phyloP scores from a whole-genome alignment of 2,113 vertebrate species.

The Epinephelus moara region DNA sequence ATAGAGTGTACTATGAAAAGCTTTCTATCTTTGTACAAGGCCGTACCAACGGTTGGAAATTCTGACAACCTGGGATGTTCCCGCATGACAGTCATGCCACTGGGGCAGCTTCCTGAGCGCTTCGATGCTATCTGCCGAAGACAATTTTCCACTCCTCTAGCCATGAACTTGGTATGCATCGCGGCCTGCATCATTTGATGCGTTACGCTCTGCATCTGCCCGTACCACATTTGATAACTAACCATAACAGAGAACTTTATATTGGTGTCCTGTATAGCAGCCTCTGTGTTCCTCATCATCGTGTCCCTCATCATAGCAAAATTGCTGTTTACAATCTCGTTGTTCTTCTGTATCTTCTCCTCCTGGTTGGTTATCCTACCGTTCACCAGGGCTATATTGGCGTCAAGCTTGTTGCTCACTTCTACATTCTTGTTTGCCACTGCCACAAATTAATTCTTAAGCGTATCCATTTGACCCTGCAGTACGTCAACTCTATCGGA shows the following conservation, averaged over 20 bases:
- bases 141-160: slow-evolving; percentile 30
- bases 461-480: neutral
- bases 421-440: neutral
- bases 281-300: slow-evolving; percentile 5
- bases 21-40: slow-evolving; percentile 37
- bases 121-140: slow-evolving; percentile 11
- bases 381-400: neutral
- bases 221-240: slow-evolving; percentile 48
- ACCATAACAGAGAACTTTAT: slow-evolving; percentile 3
- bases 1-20: slow-evolving; percentile 20
- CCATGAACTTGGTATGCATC: slow-evolving; percentile 26
- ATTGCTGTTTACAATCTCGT: neutral
- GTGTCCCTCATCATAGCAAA: slow-evolving; percentile 3
- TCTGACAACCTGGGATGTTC: slow-evolving; percentile 11
- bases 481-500: neutral
- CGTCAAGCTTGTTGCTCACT: neutral
- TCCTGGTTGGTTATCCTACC: slow-evolving; percentile 10
- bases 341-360: neutral
- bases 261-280: slow-evolving; percentile 1
- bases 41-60: neutral
- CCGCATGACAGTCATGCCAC: neutral
- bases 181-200: slow-evolving; percentile 14
- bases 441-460: neutral
- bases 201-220: slow-evolving; percentile 28
- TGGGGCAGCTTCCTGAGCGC: slow-evolving; percentile 17